phyloP scores from a whole-genome alignment of 2,888 invertebrate genomes.

The Fragum fragum region DNA sequence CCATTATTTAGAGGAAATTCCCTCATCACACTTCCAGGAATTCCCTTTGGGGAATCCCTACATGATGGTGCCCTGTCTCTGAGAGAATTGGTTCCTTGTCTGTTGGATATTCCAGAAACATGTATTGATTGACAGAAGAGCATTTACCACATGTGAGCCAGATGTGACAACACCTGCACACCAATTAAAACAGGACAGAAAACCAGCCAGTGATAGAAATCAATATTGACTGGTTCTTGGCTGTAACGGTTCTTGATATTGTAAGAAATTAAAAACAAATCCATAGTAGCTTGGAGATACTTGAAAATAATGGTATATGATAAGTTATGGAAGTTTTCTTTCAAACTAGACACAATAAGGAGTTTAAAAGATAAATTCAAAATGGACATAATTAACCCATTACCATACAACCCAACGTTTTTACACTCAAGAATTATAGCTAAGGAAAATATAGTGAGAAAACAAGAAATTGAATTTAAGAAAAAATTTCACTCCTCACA shows the following conservation, averaged over 20 bases:
- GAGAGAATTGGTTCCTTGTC: background rate
- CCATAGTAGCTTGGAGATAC: too few species aligned
- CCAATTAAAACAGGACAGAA: conserved; percentile 25
- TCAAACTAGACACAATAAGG: too few species aligned
- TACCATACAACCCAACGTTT: too few species aligned
- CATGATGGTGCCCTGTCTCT: conserved; percentile 18
- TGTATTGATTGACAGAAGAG: conserved; percentile 54
- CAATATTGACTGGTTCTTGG: conserved; percentile 37
- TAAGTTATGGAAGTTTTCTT: too few species aligned
- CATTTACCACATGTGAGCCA: conserved; percentile 50
- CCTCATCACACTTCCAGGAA: conserved; percentile 28
- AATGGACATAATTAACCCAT: too few species aligned
- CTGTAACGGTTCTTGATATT: background rate
- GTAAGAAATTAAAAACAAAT: too few species aligned
- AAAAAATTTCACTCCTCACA: too few species aligned
- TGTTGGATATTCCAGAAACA: conserved; percentile 12
- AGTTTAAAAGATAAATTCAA: too few species aligned
- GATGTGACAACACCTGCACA: conserved; percentile 59
- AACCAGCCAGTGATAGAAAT: conserved; percentile 26
- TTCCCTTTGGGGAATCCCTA: conserved; percentile 23
- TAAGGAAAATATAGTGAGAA: background rate
- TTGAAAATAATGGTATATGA: too few species aligned
- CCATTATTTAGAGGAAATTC: conserved; percentile 20
- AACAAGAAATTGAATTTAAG: too few species aligned
- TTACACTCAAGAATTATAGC: too few species aligned